Conservation (phyloP, 1,140 invertebrate genomes). For the Meloidogyne hapla region DNA sequence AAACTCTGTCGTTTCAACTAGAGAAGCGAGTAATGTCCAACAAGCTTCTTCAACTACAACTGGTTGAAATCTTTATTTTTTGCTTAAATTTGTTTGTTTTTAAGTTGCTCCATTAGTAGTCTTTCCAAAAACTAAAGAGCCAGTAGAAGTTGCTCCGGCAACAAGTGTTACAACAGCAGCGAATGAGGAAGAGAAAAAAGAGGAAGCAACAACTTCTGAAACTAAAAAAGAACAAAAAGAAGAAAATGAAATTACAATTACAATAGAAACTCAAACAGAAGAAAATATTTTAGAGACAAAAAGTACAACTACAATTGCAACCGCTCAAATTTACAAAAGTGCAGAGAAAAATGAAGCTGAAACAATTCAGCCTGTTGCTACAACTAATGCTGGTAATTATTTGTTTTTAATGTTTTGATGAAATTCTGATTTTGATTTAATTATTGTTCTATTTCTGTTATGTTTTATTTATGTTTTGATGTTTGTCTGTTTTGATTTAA, state of each 20-base stretch:
- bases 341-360: background rate
- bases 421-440: background rate
- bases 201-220: conserved; percentile 16
- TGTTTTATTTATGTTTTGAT: too few species aligned
- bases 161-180: background rate
- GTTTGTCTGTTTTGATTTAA: too few species aligned
- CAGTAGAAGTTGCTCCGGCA: conserved; percentile 9
- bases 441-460: too few species aligned
- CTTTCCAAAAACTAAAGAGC: conserved; percentile 18
- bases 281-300: conserved; percentile 1
- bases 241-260: conserved; percentile 5
- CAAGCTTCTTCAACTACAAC: background rate
- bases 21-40: background rate
- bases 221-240: conserved; percentile 21
- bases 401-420: background rate
- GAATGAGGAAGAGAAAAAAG: background rate
- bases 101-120: background rate
- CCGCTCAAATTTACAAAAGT: background rate
- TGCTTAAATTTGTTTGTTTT: background rate
- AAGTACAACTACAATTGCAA: conserved; percentile 10
- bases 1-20: background rate
- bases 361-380: background rate
- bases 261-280: conserved; percentile 16
- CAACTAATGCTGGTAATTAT: background rate
- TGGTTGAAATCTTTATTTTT: background rate